Conservation (phyloP, 23 tunicate genomes). For the Styela clava region DNA sequence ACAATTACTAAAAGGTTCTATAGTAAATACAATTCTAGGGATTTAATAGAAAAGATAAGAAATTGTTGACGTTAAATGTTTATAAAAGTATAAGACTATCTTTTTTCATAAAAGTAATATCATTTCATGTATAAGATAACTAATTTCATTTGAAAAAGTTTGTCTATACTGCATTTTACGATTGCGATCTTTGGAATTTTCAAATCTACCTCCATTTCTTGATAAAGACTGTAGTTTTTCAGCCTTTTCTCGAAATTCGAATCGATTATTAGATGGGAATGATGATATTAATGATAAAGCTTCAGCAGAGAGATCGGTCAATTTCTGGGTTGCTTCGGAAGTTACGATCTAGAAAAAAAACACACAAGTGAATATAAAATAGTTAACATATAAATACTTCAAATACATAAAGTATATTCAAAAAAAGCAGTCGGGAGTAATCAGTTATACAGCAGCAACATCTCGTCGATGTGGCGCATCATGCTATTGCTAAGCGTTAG, state of each 20-base stretch:
- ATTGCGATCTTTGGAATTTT: not conserved
- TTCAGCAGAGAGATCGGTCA: conserved; percentile 32
- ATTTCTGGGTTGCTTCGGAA: conserved; percentile 29
- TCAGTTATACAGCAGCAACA: no score
- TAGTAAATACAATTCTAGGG: no score
- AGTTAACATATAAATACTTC: no score
- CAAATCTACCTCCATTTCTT: conserved; percentile 19
- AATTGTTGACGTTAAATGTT: no score
- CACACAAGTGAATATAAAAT: not conserved
- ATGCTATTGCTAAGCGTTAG: no score
- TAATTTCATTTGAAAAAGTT: conserved; percentile 27
- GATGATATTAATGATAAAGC: conserved; percentile 27
- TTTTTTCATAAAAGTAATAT: conserved; percentile 10
- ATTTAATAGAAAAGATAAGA: no score
- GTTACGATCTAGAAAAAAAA: conserved; percentile 29
- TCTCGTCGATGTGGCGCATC: no score
- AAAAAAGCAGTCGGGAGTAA: no score
- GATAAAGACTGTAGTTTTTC: conserved; percentile 47
- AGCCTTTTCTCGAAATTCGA: conserved; percentile 58
- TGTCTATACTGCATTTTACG: conserved; percentile 7
- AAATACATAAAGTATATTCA: no score
- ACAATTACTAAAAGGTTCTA: no score
- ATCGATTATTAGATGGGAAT: conserved; percentile 39
- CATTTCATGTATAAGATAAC: conserved; percentile 24
- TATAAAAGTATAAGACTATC: no score